A percentile compares a stretch with the other conserved stretches of the same genome.
These are phyloP conservation scores for Cantharis lateralis DNA, from an alignment of 2,888 invertebrate genomes.

Conservation along the genomic window DNA sequence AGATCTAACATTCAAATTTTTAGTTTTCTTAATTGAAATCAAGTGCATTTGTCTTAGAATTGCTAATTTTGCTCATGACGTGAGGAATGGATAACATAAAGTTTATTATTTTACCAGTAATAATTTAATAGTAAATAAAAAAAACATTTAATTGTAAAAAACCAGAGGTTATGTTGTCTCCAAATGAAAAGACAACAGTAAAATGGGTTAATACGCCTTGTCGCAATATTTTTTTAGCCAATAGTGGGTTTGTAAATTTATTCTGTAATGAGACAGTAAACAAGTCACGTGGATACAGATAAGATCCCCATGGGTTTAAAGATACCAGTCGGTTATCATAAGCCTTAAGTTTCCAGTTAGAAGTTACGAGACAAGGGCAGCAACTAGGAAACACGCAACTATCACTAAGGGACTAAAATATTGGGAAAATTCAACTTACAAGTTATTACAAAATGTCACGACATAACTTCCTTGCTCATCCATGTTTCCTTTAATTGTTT, in stretches of 20 bases:
- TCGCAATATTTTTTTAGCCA: background rate
- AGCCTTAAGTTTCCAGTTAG: conserved; percentile 26
- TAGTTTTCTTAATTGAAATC: background rate
- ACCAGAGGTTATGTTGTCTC: background rate
- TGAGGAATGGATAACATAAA: background rate
- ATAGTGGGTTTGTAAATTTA: conserved; percentile 19
- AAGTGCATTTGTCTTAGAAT: too few species aligned
- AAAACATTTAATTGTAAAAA: background rate
- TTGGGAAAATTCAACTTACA: conserved; percentile 36
- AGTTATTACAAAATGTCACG: conserved; percentile 42
- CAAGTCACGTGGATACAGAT: conserved; percentile 28
- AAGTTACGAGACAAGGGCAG: conserved; percentile 39
- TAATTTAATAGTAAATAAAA: background rate
- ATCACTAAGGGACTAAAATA: conserved; percentile 41
- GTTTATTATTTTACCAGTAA: background rate
- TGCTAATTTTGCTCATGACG: background rate
- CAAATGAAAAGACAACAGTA: background rate
- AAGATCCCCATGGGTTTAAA: conserved; percentile 26
- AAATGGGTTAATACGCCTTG: background rate
- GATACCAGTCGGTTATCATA: conserved; percentile 31
- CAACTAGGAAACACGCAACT: conserved; percentile 44
- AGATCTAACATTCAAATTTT: background rate
- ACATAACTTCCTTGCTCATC: conserved; percentile 34
- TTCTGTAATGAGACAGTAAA: conserved; percentile 25
- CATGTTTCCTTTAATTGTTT: conserved; percentile 17